A percentile compares a stretch with the other conserved stretches of the same genome.
Evolutionary conservation across 2,888 invertebrate genomes (phyloP).

Genomic region (Theretra japonica): DNA sequence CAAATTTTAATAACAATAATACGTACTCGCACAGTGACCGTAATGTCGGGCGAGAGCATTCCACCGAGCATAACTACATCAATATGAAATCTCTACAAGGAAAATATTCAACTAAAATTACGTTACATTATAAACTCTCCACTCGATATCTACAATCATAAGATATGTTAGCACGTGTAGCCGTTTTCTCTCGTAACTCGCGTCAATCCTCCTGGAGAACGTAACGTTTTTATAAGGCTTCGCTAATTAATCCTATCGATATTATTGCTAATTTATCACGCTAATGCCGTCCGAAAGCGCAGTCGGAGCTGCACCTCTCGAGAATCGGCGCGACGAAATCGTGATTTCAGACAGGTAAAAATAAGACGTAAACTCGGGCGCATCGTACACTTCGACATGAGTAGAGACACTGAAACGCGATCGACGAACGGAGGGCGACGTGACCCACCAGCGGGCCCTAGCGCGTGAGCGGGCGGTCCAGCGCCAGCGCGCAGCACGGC

Average conservation of each 20-base stretch:
- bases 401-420: conserved; percentile 18
- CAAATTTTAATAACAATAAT: conserved; percentile 7
- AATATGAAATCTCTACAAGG: conserved; percentile 79
- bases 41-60: conserved; percentile 64
- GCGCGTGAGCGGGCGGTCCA: conserved; percentile 79
- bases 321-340: conserved; percentile 8
- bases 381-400: conserved; percentile 6
- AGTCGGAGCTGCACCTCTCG: conserved; percentile 10
- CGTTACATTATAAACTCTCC: conserved; percentile 67
- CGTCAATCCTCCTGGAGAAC: conserved; percentile 54
- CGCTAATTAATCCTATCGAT: conserved; percentile 67
- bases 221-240: conserved; percentile 61
- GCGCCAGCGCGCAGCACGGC: conserved; percentile 72
- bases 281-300: conserved; percentile 58
- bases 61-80: conserved; percentile 68
- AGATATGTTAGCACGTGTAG: conserved; percentile 79
- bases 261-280: conserved; percentile 69
- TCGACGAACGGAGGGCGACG: conserved; percentile 23
- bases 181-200: conserved; percentile 48
- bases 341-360: conserved; percentile 13
- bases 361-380: conserved; percentile 10
- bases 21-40: conserved; percentile 31
- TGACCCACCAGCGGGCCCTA: too few species aligned
- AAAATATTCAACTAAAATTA: conserved; percentile 81
- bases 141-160: conserved; percentile 69